Base-by-base conservation (phyloP, 1,140 invertebrate species). In the Drosophila quadrilineata region DNA sequence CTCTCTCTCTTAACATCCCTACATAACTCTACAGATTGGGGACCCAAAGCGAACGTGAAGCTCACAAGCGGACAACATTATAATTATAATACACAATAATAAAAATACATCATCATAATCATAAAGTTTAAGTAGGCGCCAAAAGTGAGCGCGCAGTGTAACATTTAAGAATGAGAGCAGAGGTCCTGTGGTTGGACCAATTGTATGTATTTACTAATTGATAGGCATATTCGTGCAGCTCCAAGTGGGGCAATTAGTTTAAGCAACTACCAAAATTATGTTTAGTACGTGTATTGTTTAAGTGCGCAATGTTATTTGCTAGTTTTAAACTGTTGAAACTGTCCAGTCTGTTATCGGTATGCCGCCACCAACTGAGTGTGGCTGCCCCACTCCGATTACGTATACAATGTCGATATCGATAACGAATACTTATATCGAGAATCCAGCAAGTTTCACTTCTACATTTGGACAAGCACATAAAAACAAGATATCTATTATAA, bases 231-330 rank as follows among this genome's bases (percentile, higher is more conserved):
- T 56, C 52, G 52, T 63, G 41, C 52, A 57, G 50, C 50, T 57
- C 59, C 65, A 48, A 56, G 56, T 52, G 26, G 57, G 75, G 71
- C 67, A 64, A 80, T 46, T 80, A 80, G 71, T 65, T 64, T 80
- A 80, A 82, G 77, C 10, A 77, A 80, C 77, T 76, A 80, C 76
- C 76, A 80, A 80, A 80, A 80, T 75, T 80, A 80, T 49, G 40
- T 82, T 80, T 80, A 82, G 64, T 71, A 45, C 35, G 65, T 57
- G 36, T 75, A 76, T 64, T 49, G 29, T 65, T 54, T 75, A 76
- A 80, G 75, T 57, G 52, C 52, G 76, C 56, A 70, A 60, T 41
- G 49, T 54, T 54, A 52, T 65, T 58, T 41, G 16, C 49, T 73
- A 65, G 59, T 40, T 60, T 48, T 67, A 35, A 45, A 17, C 52